Percentiles rank a stretch among this genome's conserved stretches.
These are phyloP conservation scores for Gila orcuttii DNA, from an alignment of 2,113 vertebrate species.

Conservation along the genomic window DNA sequence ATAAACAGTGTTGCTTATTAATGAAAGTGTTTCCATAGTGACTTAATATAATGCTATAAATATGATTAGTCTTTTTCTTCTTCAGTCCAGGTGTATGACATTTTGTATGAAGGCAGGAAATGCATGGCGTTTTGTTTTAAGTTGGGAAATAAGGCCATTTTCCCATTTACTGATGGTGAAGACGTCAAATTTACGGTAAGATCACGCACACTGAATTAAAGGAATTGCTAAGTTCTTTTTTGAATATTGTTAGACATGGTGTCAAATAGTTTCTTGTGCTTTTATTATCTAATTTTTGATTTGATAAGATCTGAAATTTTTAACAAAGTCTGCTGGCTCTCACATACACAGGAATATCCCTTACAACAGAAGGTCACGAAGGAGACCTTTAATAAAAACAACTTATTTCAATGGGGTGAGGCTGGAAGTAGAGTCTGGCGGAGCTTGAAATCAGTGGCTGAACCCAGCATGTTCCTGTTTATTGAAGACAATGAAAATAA, in stretches of 20 bases:
- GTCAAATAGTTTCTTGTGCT: background rate
- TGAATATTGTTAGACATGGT: background rate
- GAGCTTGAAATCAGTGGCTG: conserved; percentile 4
- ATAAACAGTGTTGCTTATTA: background rate
- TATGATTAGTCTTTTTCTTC: background rate
- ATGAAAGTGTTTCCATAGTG: background rate
- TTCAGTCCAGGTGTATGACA: conserved; percentile 1
- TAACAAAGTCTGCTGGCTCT: background rate
- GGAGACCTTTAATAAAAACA: accelerated
- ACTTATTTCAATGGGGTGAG: conserved; percentile 32
- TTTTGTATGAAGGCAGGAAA: accelerated
- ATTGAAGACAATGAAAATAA: background rate
- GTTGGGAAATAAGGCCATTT: background rate
- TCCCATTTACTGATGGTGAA: background rate
- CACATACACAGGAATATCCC: background rate
- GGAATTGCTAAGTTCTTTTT: background rate
- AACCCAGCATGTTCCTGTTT: conserved; percentile 1
- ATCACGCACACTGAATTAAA: background rate
- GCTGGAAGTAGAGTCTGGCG: accelerated
- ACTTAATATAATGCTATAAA: background rate
- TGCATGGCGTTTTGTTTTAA: conserved; percentile 23
- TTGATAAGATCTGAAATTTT: background rate
- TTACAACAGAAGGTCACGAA: accelerated
- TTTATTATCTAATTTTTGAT: background rate
- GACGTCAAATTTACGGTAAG: background rate